These are phyloP conservation scores for Erythrocercus mccallii DNA, from an alignment of 2,113 vertebrate species.

Conservation along the genomic window DNA sequence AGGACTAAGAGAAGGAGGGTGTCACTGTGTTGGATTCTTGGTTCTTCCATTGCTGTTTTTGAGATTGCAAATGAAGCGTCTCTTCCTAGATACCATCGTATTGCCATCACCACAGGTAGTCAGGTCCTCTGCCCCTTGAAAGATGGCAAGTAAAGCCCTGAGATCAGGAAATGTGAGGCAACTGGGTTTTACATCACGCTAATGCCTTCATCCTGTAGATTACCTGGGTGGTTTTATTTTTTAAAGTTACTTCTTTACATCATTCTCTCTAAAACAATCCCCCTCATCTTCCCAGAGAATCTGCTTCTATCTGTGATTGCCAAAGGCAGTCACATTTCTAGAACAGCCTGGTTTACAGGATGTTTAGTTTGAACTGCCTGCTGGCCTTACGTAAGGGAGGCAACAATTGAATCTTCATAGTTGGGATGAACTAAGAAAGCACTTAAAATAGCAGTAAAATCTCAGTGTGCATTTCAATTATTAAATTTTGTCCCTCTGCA, in stretches of 20 bases:
- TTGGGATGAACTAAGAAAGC: neutral
- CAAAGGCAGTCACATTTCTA: neutral
- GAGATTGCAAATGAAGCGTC: neutral
- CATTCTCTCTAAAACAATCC: neutral
- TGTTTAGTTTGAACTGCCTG: neutral
- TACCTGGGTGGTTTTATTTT: neutral
- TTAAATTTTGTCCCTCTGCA: conserved; percentile 40
- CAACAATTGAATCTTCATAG: neutral
- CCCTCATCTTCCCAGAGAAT: rapidly evolving
- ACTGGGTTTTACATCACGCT: neutral
- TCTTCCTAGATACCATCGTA: neutral
- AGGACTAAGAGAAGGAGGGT: neutral
- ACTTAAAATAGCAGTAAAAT: conserved; percentile 59
- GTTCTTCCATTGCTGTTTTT: neutral
- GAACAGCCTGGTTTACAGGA: neutral
- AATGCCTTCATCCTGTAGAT: neutral
- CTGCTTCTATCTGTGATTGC: neutral
- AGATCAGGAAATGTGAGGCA: neutral
- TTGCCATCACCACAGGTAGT: neutral
- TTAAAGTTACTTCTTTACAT: neutral
- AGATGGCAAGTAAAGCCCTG: neutral
- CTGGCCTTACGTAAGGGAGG: neutral
- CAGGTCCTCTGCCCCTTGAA: neutral
- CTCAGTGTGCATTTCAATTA: conserved; percentile 41
- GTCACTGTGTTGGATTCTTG: neutral